Conservation (phyloP, 2,113 vertebrate species). For the Lonchura striata region DNA sequence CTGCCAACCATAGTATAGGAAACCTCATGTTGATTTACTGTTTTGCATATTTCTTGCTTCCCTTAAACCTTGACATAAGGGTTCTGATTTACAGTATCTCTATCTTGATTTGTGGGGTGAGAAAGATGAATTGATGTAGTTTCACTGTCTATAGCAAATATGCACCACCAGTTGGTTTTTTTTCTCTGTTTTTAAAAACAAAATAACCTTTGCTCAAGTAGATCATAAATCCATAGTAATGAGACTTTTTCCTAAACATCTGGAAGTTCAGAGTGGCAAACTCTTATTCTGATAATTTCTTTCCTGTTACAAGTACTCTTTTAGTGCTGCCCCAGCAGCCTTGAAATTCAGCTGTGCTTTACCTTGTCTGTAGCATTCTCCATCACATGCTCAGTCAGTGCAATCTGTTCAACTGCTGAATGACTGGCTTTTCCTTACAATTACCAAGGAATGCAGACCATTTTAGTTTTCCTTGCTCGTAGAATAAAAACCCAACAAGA, state of each 20-base stretch:
- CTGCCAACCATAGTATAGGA: not conserved
- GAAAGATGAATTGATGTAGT: not conserved
- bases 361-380: not conserved
- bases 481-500: not conserved
- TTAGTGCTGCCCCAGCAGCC: not conserved
- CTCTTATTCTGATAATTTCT: constrained; percentile 7
- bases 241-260: constrained; percentile 49
- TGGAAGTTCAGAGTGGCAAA: constrained; percentile 44
- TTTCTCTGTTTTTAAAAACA: not conserved
- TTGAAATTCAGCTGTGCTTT: constrained; percentile 39
- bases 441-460: not conserved
- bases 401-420: not conserved
- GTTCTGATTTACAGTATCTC: constrained; percentile 62
- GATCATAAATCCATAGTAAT: constrained; percentile 61
- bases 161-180: constrained; percentile 1
- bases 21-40: constrained; percentile 46
- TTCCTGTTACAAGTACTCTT: not conserved
- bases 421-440: not conserved
- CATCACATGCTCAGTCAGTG: not conserved
- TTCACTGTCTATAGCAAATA: constrained; percentile 9
- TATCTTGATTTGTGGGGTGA: constrained; percentile 1
- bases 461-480: not conserved
- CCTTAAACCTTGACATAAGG: constrained; percentile 1
- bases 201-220: constrained; percentile 24
- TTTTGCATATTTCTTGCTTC: constrained; percentile 60